These are phyloP conservation scores for Drosophila seclusa DNA, from an alignment of 2,888 invertebrate species.

Conservation along the genomic window DNA sequence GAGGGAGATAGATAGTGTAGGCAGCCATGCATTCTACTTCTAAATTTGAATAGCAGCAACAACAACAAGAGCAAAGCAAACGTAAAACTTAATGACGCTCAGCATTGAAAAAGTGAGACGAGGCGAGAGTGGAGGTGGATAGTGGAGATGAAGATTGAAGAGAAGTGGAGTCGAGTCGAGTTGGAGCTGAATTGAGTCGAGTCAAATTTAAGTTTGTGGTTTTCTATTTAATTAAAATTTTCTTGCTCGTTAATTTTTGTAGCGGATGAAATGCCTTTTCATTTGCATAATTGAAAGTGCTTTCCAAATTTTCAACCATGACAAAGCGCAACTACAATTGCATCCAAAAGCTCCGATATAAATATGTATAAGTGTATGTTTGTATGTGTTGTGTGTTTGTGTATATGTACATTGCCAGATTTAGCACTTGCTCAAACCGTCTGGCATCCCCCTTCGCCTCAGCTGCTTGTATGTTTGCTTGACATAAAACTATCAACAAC, in stretches of 20 bases:
- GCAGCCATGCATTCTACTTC: conserved; percentile 60
- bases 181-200: conserved; percentile 28
- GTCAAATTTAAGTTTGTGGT: conserved; percentile 33
- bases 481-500: conserved; percentile 16
- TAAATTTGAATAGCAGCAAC: conserved; percentile 74
- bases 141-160: conserved; percentile 7
- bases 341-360: conserved; percentile 2
- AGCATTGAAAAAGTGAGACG: conserved; percentile 54
- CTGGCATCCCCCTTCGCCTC: not conserved
- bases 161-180: conserved; percentile 18
- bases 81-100: conserved; percentile 75
- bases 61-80: conserved; percentile 57
- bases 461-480: not conserved
- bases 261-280: conserved; percentile 69
- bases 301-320: conserved; percentile 41
- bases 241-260: conserved; percentile 70
- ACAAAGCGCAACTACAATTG: conserved; percentile 13
- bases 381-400: too few species aligned
- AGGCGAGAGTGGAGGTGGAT: not conserved
- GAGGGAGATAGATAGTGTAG: conserved; percentile 3
- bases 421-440: conserved; percentile 24
- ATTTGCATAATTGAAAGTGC: conserved; percentile 72
- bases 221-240: conserved; percentile 76
- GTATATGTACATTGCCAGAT: conserved; percentile 7
- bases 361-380: not conserved